Evolutionary conservation across 1,140 invertebrate species (phyloP), one percentile per base, ranked within the genome.

Genomic region (Zaprionus vittiger): DNA sequence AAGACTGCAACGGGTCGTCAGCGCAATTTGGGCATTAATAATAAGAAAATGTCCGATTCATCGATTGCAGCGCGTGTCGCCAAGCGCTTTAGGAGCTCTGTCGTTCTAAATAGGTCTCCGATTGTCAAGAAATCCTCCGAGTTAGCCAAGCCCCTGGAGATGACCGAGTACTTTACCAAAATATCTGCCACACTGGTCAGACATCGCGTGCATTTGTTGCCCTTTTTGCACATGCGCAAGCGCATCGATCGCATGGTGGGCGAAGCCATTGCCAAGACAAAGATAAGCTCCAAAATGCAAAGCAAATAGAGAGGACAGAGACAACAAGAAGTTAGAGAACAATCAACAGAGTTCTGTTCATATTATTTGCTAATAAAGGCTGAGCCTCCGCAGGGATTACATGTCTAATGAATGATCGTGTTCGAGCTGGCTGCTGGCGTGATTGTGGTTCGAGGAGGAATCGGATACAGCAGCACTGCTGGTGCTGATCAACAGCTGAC

Each of bases 401-500:
- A 22, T 4, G 9, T 22, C 20, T 52, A 14, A 4, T 24, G 12
- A 52, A 3, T 20, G 22, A 14, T 52, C 47, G 22, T 24, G 4
- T 12, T 52, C 11, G 12, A 24, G 47, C 12, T 52, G 47, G 20
- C 34, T n/a, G 4, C 47, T 52, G 20, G 4, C 15, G 31, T 44
- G 5, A 15, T 61, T 22, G 22, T n/a, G 55, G 12, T 44, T 61
- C 0, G 79, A 80, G 5, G 41, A 57, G 6, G 41, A 55, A n/a
- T 82, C 85, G 1, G 85, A 90, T 11, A 90, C 62, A 15, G 44
- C 85, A 5, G 60, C 85, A 38, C 85, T 90, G 73, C 85, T 90
- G 20, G 85, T 91, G 77, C 85, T 90, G 54, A 85, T 68, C 28
- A 90, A 26, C 5, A 82, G 60, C 6, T 59, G 81, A 28, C 82